A percentile compares a stretch with the other conserved stretches of the same genome.
Conservation (phyloP, 64 coral and sea anemone genomes). For the Montipora efflorescens region DNA sequence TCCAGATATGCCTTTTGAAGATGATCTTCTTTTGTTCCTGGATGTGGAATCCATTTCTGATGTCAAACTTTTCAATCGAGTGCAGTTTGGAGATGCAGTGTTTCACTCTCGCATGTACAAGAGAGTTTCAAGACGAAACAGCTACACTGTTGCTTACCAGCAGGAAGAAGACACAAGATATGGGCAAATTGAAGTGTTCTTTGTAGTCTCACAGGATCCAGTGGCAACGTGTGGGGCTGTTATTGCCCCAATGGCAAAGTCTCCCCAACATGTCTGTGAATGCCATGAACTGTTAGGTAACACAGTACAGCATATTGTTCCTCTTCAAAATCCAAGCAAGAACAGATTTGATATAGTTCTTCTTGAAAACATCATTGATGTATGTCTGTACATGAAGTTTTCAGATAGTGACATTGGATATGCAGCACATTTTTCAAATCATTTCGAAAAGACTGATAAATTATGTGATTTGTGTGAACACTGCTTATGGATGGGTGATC, state of each 20-base stretch:
- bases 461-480: too few species aligned
- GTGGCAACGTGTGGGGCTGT: constrained; percentile 33
- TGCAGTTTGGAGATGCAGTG: not conserved
- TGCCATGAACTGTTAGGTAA: constrained; percentile 1
- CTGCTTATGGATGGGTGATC: too few species aligned
- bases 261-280: constrained; percentile 22
- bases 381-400: constrained; percentile 59
- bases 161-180: not conserved
- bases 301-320: constrained; percentile 34
- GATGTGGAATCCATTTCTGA: too few species aligned
- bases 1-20: too few species aligned
- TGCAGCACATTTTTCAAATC: constrained; percentile 62
- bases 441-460: constrained; percentile 53
- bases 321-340: constrained; percentile 25
- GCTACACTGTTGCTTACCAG: not conserved
- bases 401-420: constrained; percentile 40
- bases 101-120: not conserved
- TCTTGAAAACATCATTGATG: constrained; percentile 42
- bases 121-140: not conserved
- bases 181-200: constrained; percentile 60
- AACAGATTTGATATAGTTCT: constrained; percentile 40
- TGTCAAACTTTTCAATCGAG: too few species aligned
- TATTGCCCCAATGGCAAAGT: constrained; percentile 6
- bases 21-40: too few species aligned
- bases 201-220: constrained; percentile 24